Evolutionary conservation across 2,797 vertebrate species (phyloP), one percentile per base, ranked within the genome.

Genomic region (Hemibagrus guttatus): DNA sequence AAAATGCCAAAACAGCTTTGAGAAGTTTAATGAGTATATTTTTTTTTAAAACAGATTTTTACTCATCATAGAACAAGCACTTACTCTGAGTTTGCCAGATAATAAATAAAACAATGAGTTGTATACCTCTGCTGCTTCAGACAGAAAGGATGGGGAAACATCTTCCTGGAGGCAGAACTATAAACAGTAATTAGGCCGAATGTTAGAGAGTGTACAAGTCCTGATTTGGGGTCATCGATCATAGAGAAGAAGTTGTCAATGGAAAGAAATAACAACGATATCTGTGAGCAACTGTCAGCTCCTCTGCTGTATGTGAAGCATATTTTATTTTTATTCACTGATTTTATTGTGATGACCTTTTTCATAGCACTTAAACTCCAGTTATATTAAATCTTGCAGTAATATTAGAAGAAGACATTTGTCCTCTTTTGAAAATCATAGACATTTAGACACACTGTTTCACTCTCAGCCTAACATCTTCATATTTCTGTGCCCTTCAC

Each of bases 241-340:
- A 19, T 54, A 54, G 23, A 13, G 23, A 74, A 49, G 49, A 1
- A 19, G 26, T 19, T 52, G n/a, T 49, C 26, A 54, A 54, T 26
- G 5, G 16, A 75, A 75, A 28, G 26, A 75, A 75, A 28, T 23
- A 52, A n/a, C 69, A 46, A 46, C 49, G 42, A 74, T 49, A n/a
- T 74, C 23, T 52, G 39, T n/a, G 35, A 54, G 52, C 26, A 54
- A 14, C 46, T 17, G 72, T 14, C n/a, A 13, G 26, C 72, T 75
- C 46, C 23, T 8, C 26, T 52, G 72, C 49, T 75, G 46, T 28
- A 54, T 17, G 49, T 9, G 26, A 54, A 28, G 26, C 52, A 54
- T 28, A 75, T 42, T 75, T 75, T 17, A 75, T 75, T 75, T 75
- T 28, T 75, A 54, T 54, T 28, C 14, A 75, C 49, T 54, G n/a